Conservation (phyloP, 2,888 invertebrate genomes). For the Agrochola macilenta region DNA sequence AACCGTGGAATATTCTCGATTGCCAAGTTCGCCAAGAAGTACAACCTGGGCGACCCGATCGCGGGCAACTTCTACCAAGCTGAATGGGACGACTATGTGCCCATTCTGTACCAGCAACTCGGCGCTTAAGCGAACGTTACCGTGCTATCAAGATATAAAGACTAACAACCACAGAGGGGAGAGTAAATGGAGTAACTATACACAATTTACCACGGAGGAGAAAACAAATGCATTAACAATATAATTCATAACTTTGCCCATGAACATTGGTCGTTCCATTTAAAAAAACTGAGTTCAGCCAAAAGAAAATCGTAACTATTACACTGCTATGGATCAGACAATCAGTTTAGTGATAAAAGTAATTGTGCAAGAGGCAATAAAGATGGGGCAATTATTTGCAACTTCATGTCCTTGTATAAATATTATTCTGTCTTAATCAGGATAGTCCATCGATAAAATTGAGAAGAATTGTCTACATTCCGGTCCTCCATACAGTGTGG, state of each 20-base stretch:
- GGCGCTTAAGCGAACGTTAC: constrained; percentile 71
- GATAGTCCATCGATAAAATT: background rate
- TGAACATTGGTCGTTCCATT: background rate
- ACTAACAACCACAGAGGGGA: constrained; percentile 12
- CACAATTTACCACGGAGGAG: background rate
- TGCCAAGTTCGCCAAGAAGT: constrained; percentile 93
- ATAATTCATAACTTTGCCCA: background rate
- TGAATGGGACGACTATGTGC: constrained; percentile 95
- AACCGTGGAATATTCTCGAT: constrained; percentile 84
- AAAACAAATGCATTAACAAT: background rate
- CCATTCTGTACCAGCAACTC: constrained; percentile 86
- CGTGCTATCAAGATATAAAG: background rate
- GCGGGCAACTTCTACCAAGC: constrained; percentile 96
- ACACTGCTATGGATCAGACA: background rate
- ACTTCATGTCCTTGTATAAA: background rate
- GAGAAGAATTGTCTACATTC: background rate
- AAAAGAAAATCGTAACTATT: background rate
- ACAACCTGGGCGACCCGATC: constrained; percentile 93
- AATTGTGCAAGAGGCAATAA: background rate
- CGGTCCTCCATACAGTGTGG: background rate
- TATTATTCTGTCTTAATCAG: background rate
- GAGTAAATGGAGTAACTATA: constrained; percentile 34
- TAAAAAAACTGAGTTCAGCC: background rate
- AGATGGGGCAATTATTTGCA: background rate
- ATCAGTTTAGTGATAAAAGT: constrained; percentile 1